Base-by-base conservation (phyloP, 2,888 invertebrate species). In the Plemyria rubiginata region DNA sequence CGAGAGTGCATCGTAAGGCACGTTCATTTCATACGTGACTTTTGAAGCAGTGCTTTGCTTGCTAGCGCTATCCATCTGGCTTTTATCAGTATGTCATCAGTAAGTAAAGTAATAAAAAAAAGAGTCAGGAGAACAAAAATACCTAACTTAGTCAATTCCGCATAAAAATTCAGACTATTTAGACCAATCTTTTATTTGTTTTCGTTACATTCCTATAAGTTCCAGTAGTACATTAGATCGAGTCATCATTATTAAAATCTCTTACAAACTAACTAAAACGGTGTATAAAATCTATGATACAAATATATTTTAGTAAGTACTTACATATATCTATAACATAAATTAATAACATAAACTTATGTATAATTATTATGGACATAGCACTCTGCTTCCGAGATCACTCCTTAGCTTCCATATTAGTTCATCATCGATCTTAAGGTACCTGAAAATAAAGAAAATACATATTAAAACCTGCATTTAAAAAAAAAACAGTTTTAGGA, bases 321-420 rank as follows among this genome's bases (percentile, higher is more conserved):
- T 8, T 32, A 8, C 7, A 8, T 32, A 8, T 32, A 8, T 32
- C 8, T 8, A 6, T 32, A 32, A 32, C 32, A 6, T 8, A 8
- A 32, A 5, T 6, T 43, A 43, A 43, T 16, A 45, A 16, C 16
- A 45, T 45, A 45, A 41, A 22, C 68, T 63, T 66, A 55, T 57
- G 11, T 38, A 11, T 40, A 61, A 61, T 41, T 62, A 36, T 58
- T 64, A 56, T 53, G 64, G 60, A 49, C 63, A 66, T 67, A 60
- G 67, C 66, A 68, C 69, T 68, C 66, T 71, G 61, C 71, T 82
- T 85, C 82, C 86, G 92, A 91, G 91, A 91, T 91, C 91, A 90
- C 84, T 78, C 85, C 85, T 76, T 87, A 87, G 88, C 88, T 87
- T 89, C 85, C 79, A 82, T 71, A 80, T 32, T 38, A 38, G 36